Conservation (phyloP, 2,888 invertebrate species). For the Agonopterix subpropinquella region DNA sequence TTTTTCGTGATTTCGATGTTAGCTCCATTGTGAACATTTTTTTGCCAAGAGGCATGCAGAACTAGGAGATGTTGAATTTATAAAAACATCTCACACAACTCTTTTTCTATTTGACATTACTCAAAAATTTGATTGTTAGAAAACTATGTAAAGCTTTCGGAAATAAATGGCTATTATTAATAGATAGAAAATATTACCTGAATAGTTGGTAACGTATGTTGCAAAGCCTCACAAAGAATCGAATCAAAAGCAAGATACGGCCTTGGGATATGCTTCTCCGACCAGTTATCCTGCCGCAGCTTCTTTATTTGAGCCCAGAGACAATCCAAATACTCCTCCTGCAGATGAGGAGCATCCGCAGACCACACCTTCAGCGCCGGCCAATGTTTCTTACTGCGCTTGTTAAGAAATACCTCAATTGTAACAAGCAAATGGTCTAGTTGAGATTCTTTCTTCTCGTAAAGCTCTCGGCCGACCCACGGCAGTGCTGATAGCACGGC, state of each 20-base stretch:
- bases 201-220: slow-evolving; percentile 94
- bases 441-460: slow-evolving; percentile 96
- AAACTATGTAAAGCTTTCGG: too few species aligned
- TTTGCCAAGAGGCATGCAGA: too few species aligned
- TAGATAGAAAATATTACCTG: slow-evolving; percentile 39
- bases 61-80: too few species aligned
- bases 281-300: slow-evolving; percentile 95
- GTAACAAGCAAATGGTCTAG: slow-evolving; percentile 92
- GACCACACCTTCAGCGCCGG: slow-evolving; percentile 96
- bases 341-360: slow-evolving; percentile 95
- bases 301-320: slow-evolving; percentile 92
- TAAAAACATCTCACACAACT: too few species aligned
- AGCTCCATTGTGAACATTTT: too few species aligned
- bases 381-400: slow-evolving; percentile 94
- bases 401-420: slow-evolving; percentile 93
- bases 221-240: slow-evolving; percentile 95
- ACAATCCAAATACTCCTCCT: slow-evolving; percentile 97
- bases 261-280: slow-evolving; percentile 95
- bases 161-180: too few species aligned
- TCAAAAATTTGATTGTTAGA: too few species aligned
- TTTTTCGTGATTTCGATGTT: too few species aligned
- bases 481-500: slow-evolving; percentile 95
- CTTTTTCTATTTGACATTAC: too few species aligned
- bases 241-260: slow-evolving; percentile 98
- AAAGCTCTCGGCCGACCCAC: slow-evolving; percentile 97